Base-by-base conservation (phyloP, 2,888 invertebrate species). In the Chymomyza procnemis region DNA sequence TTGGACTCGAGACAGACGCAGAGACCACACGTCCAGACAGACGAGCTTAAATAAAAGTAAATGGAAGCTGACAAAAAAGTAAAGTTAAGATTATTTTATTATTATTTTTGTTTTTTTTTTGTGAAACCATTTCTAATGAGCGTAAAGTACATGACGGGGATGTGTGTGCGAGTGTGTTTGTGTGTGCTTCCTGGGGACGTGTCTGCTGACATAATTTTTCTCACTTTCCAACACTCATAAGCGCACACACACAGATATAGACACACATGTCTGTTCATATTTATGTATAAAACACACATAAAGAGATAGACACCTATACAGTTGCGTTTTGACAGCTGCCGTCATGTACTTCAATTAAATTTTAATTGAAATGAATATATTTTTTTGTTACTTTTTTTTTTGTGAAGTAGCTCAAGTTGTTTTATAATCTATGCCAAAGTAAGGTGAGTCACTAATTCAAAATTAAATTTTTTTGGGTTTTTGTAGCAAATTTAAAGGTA, bases 351-450 rank as follows among this genome's bases (percentile, higher is more conserved):
- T 84, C 82, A 83, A 83, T 83, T 85, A 86, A 84, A 83, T 71
- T 86, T 86, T 85, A 83, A 82, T 83, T 83, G 80, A 86, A 85
- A 82, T 81, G 75, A 86, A 85, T 76, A 76, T 64, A 67, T 60
- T 64, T 58, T 68, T 56, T 56, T 61, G 61, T 66, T 16, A 65
- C 70, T 67, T 71, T 72, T 22, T 71, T 64, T 26, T 26, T 34
- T 52, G 61, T 18, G 47, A 70, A 71, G 83, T 70, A 70, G 75
- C 76, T 71, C 57, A 30, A 67, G 74, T 50, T 74, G 59, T 22
- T 59, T 59, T 71, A 64, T 61, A 79, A 76, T 79, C 69, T 70
- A 60, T 67, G 69, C 64, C 34, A 41, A 21, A 70, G 58, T 41
- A 61, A 48, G 58, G 48, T 63, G 57, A n/a, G 9, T 48, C 63